Evolutionary conservation across 1,140 invertebrate genomes (phyloP), one percentile per base, ranked within the genome.

Genomic region (Drosophila funebris): DNA sequence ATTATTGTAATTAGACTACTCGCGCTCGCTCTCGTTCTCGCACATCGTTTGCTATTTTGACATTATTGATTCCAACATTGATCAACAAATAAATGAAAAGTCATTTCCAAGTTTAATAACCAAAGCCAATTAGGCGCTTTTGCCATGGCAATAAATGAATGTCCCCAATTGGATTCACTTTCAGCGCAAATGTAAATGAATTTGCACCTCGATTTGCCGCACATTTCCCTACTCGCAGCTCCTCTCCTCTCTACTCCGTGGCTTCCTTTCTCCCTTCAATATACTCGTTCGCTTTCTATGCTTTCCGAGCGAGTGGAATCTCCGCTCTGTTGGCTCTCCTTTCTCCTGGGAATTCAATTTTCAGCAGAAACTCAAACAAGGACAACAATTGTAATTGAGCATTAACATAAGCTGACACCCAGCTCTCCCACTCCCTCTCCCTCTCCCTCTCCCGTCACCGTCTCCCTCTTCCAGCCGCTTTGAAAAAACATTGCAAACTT

Each of bases 381-480:
- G 68, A 82, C 82, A 85, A 85, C 81, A 85, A 85, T 87, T 87
- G 82, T 85, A 85, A 85, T 82, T 85, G 82, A 85, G 83, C 78
- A 85, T 85, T 87, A 85, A 81, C 81, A 85, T 87, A 85, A 85
- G 82, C 78, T 77, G 81, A 66, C 76, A 48, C 58, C 68, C 44
- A 58, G 39, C 20, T 1, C 27, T 5, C 0, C 4, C 31, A 13
- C 22, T 8, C n/a, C 11, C 4, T 4, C 22, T 4, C 22, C 22
- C 22, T 24, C 4, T 24, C 22, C 4, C 24, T 5, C 24, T 27
- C 24, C 22, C n/a, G n/a, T 4, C 22, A 2, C 22, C 22, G 2
- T 24, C 4, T 24, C 22, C 4, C 24, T 5, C 24, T 27, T 6
- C 22, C n/a, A n/a, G n/a, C n/a, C n/a, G n/a, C n/a, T n/a, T n/a